phyloP scores from a whole-genome alignment of 2,113 vertebrate genomes.

The Calyptommatus sinebrachiatus region DNA sequence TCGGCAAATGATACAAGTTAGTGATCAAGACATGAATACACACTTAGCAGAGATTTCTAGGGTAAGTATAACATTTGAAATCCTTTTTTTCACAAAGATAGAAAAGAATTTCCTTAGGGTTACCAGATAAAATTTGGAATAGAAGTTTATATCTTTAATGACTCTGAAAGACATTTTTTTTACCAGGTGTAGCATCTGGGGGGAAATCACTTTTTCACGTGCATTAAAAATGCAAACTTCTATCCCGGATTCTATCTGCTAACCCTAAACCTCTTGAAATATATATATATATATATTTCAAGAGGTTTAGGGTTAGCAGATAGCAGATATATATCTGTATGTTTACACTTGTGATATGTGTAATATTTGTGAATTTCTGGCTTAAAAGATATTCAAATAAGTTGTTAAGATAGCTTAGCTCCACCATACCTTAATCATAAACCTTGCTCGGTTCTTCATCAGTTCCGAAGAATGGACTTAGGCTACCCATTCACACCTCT shows the following conservation, averaged over 20 bases:
- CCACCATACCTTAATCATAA: no score
- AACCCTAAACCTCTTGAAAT: background rate
- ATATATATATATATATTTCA: background rate
- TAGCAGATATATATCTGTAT: background rate
- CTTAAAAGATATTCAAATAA: constrained; percentile 16
- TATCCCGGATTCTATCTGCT: no score
- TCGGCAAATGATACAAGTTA: constrained; percentile 93
- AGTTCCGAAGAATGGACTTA: no score
- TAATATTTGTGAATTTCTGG: constrained; percentile 29
- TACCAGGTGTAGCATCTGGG: no score
- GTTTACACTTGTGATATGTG: background rate
- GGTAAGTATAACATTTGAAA: constrained; percentile 75
- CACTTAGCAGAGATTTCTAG: constrained; percentile 96
- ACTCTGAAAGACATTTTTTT: no score
- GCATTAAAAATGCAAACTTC: no score
- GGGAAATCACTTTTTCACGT: no score
- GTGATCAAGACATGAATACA: constrained; percentile 99
- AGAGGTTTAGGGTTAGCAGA: no score
- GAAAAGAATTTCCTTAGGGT: background rate
- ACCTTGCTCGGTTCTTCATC: no score
- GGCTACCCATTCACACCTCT: no score
- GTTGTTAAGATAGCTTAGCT: background rate
- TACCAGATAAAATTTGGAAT: no score
- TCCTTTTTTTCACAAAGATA: constrained; percentile 14
- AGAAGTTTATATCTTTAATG: no score